Percentiles rank a stretch among this genome's conserved stretches.
phyloP scores from a whole-genome alignment of 2,797 vertebrate genomes.

The Gymnothorax javanicus region DNA sequence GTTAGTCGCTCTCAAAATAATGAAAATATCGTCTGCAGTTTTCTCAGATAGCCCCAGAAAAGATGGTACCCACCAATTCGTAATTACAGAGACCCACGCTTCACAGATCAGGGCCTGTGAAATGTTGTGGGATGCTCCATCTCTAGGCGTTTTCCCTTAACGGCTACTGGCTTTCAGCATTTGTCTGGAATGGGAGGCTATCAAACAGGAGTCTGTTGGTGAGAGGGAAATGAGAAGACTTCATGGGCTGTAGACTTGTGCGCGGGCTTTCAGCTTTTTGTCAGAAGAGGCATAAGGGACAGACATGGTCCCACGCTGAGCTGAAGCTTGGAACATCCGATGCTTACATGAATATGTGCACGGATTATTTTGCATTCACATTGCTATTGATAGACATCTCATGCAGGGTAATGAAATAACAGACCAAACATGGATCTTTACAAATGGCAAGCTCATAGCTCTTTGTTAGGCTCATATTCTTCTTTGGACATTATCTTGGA shows the following conservation, averaged over 20 bases:
- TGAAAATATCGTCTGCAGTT: not conserved
- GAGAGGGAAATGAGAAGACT: slow-evolving; percentile 8
- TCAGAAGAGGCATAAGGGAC: slow-evolving; percentile 1
- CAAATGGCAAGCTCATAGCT: not conserved
- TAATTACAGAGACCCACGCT: slow-evolving; percentile 12
- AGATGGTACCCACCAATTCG: not conserved
- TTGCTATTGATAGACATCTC: slow-evolving; percentile 3
- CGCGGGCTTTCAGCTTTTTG: slow-evolving; percentile 1
- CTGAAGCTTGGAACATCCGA: not conserved
- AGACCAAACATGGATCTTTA: not conserved
- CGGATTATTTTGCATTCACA: not conserved
- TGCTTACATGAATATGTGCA: not conserved
- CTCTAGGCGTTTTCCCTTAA: not conserved
- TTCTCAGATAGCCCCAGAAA: not conserved
- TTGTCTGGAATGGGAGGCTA: not conserved
- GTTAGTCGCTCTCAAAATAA: not conserved
- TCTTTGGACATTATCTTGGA: slow-evolving; percentile 5
- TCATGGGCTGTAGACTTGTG: slow-evolving; percentile 12
- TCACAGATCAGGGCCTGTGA: not conserved
- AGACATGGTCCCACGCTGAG: not conserved
- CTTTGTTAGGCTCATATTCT: not conserved
- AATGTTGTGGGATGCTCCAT: not conserved
- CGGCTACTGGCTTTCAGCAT: not conserved
- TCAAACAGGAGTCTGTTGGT: not conserved
- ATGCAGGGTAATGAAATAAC: slow-evolving; percentile 12